Evolutionary conservation across 2,888 invertebrate species (phyloP), one percentile per base, ranked within the genome.

Genomic region (Troilus luridus): DNA sequence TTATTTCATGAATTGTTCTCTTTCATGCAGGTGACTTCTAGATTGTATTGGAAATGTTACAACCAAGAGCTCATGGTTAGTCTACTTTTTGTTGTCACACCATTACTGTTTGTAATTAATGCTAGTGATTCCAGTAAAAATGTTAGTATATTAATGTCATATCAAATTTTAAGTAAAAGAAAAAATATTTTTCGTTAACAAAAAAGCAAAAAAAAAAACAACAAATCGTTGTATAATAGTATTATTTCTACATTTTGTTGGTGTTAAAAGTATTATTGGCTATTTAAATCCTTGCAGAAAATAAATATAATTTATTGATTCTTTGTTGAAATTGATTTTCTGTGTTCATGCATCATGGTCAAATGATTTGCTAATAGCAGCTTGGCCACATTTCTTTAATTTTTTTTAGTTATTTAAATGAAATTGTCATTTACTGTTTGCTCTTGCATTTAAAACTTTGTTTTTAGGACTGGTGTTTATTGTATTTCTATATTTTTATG

Each of bases 111-210:
- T 77, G 19, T 41, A 24, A 7, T 19, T 77, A 77, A 41, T 77
- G 11, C 72, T 77, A 77, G 72, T 27, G 72, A 41, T 77, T 77
- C 17, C 12, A 77, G 41, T 77, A 77, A 77, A 41, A 41, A 41
- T 77, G 27, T 0, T 77, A 77, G 72, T 9, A 77, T 17, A 27
- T 77, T 1, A 41, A 27, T 77, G 6, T 77, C 72, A 77, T 77
- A 77, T 77, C 72, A 77, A 14, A 77, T 77, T 77, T 77, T 27
- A 77, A 77, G 19, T 67, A 77, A 77, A 41, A 77, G 41, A 77
- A 8, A 77, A 41, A 41, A 19, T 41, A 41, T 41, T 77, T 77
- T 77, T 67, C 41, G 3, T 7, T 24, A 41, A 41, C 41, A 41
- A 41, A 41, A 41, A 41, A 41, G 12, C 0, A 67, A 67, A 67